A percentile compares a stretch with the other conserved stretches of the same genome.
Conservation (phyloP, 2,888 invertebrate genomes). For the Megaustenia siamemsis region DNA sequence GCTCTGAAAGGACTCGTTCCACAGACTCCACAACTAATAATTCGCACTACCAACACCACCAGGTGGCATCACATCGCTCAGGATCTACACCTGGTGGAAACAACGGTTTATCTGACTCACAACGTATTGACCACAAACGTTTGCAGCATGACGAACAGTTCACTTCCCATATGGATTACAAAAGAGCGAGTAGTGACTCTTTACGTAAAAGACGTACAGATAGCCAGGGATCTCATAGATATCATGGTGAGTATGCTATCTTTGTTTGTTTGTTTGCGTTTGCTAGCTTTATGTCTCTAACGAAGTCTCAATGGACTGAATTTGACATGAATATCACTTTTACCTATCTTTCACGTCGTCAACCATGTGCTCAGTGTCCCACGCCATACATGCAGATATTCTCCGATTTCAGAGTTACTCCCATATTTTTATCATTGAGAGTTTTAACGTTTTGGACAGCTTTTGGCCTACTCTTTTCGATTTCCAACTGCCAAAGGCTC, state of each 20-base stretch:
- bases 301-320: too few species aligned
- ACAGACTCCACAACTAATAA: slow-evolving; percentile 39
- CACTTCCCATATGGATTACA: slow-evolving; percentile 47
- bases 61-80: slow-evolving; percentile 26
- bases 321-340: too few species aligned
- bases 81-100: slow-evolving; percentile 51
- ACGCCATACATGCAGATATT: too few species aligned
- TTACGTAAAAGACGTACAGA: slow-evolving; percentile 36
- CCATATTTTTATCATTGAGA: too few species aligned
- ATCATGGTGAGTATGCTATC: slow-evolving; percentile 36
- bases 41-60: slow-evolving; percentile 43
- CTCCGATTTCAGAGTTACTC: too few species aligned
- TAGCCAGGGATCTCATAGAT: slow-evolving; percentile 49
- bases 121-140: slow-evolving; percentile 44
- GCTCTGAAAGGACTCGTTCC: slow-evolving; percentile 30
- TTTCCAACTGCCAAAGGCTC: too few species aligned
- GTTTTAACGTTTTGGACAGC: too few species aligned
- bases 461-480: too few species aligned
- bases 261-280: background rate
- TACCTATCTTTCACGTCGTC: too few species aligned
- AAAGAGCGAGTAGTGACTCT: slow-evolving; percentile 20
- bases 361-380: too few species aligned
- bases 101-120: slow-evolving; percentile 48
- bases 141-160: slow-evolving; percentile 46
- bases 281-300: too few species aligned